A percentile compares a stretch with the other conserved stretches of the same genome.
These are phyloP conservation scores for Catalaphyllia jardinei DNA, from an alignment of 64 coral and sea anemone species.

Conservation along the genomic window DNA sequence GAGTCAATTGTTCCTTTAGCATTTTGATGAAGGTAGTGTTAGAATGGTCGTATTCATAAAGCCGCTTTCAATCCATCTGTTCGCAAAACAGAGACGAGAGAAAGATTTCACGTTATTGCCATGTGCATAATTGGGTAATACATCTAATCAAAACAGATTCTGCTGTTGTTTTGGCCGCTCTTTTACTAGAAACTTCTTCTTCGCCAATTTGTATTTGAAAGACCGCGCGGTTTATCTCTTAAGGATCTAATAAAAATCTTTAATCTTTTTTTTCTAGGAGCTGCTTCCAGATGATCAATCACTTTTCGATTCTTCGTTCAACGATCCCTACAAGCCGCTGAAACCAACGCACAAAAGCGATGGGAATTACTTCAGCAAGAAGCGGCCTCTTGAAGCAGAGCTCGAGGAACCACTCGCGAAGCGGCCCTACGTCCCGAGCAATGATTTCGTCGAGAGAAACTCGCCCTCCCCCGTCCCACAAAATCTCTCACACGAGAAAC, in stretches of 20 bases:
- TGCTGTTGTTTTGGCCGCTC: background rate
- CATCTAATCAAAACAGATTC: background rate
- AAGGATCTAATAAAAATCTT: background rate
- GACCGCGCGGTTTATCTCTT: background rate
- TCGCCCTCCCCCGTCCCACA: conserved; percentile 88
- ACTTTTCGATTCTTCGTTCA: conserved; percentile 86
- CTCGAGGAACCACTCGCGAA: conserved; percentile 89
- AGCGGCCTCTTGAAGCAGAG: conserved; percentile 76
- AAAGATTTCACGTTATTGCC: background rate
- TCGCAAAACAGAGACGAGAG: background rate
- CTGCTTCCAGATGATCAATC: conserved; percentile 95
- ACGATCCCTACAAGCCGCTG: conserved; percentile 89
- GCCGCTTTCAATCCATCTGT: background rate
- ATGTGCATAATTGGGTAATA: background rate
- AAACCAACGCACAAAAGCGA: conserved; percentile 82
- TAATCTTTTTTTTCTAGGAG: conserved; percentile 51
- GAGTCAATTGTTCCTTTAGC: conserved; percentile 28
- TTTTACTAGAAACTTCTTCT: background rate
- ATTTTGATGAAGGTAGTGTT: conserved; percentile 24
- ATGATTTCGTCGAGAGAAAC: conserved; percentile 92
- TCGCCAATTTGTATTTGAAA: background rate
- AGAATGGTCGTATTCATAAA: background rate
- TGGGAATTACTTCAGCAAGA: conserved; percentile 71
- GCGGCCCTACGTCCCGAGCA: conserved; percentile 75
- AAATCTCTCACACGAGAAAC: conserved; percentile 80